These are phyloP conservation scores for Delichon dasypus DNA, from an alignment of 2,797 vertebrate genomes.

Conservation along the genomic window DNA sequence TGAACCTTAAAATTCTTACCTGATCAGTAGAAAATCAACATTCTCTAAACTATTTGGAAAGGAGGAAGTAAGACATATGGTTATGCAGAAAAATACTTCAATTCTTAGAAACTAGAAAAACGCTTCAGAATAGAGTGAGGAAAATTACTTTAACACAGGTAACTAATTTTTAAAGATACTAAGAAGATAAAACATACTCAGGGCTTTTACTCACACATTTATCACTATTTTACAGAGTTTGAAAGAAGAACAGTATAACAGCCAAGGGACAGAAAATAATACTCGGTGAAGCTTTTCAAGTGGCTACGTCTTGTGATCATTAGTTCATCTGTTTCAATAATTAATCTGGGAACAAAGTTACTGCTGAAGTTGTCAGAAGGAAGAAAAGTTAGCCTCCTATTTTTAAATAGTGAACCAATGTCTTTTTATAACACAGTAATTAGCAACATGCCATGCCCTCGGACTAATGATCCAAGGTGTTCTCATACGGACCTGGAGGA, in stretches of 20 bases:
- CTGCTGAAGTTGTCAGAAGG: neutral
- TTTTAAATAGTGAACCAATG: neutral
- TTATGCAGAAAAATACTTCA: neutral
- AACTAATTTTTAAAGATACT: neutral
- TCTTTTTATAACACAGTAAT: neutral
- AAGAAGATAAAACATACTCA: neutral
- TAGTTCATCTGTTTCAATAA: neutral
- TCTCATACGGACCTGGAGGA: neutral
- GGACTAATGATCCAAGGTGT: neutral
- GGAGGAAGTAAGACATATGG: neutral
- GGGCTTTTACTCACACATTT: neutral
- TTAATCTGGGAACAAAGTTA: neutral
- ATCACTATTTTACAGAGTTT: neutral
- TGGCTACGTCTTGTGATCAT: neutral
- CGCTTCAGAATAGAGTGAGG: fast-evolving
- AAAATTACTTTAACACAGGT: neutral
- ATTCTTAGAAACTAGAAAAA: neutral
- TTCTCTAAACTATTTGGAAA: neutral
- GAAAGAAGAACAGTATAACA: neutral
- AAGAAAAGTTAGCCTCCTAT: neutral
- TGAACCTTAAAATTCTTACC: neutral
- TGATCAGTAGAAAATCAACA: neutral
- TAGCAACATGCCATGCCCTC: neutral
- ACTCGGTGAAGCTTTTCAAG: neutral
- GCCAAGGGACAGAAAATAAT: neutral